phyloP scores from a whole-genome alignment of 2,888 invertebrate genomes.

The Caenorhabditis sp. region DNA sequence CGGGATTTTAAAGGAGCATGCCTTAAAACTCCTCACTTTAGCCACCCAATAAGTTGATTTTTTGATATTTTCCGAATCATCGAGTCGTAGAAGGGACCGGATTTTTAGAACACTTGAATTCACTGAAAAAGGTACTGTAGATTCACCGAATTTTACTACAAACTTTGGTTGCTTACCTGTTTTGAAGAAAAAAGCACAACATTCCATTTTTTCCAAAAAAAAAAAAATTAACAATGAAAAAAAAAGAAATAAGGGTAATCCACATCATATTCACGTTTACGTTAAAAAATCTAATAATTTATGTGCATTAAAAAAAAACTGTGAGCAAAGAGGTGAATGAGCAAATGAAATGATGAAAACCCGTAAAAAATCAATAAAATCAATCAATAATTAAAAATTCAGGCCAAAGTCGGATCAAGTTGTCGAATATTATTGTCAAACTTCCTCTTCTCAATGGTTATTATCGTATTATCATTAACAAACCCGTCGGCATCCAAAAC shows the following conservation, averaged over 20 bases:
- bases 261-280: too few species aligned
- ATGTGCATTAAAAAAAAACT: background rate
- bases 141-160: too few species aligned
- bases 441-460: background rate
- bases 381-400: background rate
- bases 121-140: background rate
- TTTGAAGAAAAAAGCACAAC: too few species aligned
- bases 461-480: slow-evolving; percentile 10
- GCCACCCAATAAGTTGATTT: background rate
- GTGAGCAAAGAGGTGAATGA: background rate
- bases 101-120: background rate
- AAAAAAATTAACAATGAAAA: too few species aligned
- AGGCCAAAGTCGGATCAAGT: background rate
- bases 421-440: background rate
- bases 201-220: too few species aligned
- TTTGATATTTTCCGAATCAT: background rate
- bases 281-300: too few species aligned
- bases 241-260: too few species aligned
- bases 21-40: too few species aligned
- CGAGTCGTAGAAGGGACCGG: background rate
- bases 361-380: background rate
- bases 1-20: too few species aligned
- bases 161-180: too few species aligned
- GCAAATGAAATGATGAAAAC: background rate
- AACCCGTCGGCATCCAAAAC: slow-evolving; percentile 28